Conservation (phyloP, 2,113 vertebrate species). For the Macrotis lagotis region DNA sequence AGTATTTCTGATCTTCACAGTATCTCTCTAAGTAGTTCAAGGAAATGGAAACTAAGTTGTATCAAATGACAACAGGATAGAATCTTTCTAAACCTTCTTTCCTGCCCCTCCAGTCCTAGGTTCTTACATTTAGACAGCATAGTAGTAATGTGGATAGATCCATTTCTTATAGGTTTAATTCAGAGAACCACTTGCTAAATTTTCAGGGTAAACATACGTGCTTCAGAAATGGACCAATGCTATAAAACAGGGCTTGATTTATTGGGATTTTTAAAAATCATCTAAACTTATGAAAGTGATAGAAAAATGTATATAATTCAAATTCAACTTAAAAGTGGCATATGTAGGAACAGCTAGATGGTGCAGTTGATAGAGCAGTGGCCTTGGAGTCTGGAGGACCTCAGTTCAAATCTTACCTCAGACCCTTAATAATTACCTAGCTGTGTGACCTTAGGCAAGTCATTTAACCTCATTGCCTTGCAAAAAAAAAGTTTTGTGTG, state of each 20-base stretch:
- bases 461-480: too few species aligned
- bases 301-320: background rate
- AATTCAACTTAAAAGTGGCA: background rate
- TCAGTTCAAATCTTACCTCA: too few species aligned
- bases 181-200: background rate
- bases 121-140: constrained; percentile 15
- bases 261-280: background rate
- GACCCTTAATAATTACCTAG: too few species aligned
- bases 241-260: background rate
- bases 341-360: too few species aligned
- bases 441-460: too few species aligned
- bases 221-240: background rate
- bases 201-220: background rate
- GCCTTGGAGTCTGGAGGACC: too few species aligned
- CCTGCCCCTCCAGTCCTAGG: background rate
- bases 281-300: background rate
- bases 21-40: background rate
- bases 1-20: constrained; percentile 12
- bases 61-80: background rate
- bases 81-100: background rate
- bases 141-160: background rate
- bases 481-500: too few species aligned
- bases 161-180: background rate
- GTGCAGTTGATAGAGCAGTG: too few species aligned
- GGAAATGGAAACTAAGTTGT: constrained; percentile 9